Base-by-base conservation (phyloP, 2,888 invertebrate species). In the Calameuta filiformis region DNA sequence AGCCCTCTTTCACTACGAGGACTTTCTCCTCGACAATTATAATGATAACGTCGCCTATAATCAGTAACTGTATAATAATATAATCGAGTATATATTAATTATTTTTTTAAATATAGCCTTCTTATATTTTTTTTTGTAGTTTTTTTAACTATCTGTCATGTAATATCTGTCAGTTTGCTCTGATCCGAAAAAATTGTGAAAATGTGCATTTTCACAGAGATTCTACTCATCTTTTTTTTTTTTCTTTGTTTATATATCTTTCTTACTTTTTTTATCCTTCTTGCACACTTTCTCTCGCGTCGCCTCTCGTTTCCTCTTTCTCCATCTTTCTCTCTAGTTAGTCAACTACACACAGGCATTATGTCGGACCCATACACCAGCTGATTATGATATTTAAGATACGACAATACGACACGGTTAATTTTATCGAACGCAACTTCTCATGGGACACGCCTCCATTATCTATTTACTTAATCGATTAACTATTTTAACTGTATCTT, bases 331-430 rank as follows among this genome's bases (percentile, higher is more conserved):
- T 69, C 34, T 15, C 73, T 73, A 79, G 71, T 77, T 77, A 68
- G 9, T 56, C 56, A 77, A 81, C 79, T 80, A 81, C 81, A 88
- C 85, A 82, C 85, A 87, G 83, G 86, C 87, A 85, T 87, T 83
- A 85, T 86, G 80, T 91, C 91, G 91, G 91, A 91, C 91, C 91
- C 91, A 90, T 90, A 87, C 85, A 91, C 91, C 91, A 91, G 91
- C 91, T 91, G 89, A 83, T 87, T 88, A 87, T 85, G 79, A 81
- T 84, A 87, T 85, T 75, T 86, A 83, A 80, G 79, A 82, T 84
- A 85, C 79, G 80, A 83, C 71, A 83, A 75, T 79, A 69, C 56
- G 56, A 56, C 23, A 56, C 23, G 56, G 6, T 56, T 56, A 56
- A 56, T 56, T 56, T 56, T 56, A 56, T 56, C 23, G 56, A 56